Evolutionary conservation across 2,797 vertebrate species (phyloP).

Genomic region (Parotocinclus haroldoi): DNA sequence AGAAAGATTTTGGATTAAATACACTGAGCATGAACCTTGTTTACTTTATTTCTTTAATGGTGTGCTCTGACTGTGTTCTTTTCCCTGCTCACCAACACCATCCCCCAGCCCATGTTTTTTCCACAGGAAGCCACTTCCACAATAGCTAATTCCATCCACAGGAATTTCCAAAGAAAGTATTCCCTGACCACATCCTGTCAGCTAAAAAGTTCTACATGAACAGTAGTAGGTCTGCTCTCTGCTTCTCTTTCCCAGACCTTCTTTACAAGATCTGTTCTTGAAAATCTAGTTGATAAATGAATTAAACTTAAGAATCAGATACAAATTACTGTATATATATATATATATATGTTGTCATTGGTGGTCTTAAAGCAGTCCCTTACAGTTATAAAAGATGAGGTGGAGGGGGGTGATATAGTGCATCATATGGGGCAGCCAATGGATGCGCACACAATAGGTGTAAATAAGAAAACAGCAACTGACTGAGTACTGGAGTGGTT

Average conservation of each 20-base stretch:
- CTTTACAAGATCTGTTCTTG: too few relatives aligned
- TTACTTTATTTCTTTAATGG: not conserved
- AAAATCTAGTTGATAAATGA: too few relatives aligned
- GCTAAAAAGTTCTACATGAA: constrained; percentile 33
- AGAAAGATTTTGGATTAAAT: constrained; percentile 1
- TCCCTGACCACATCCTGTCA: constrained; percentile 17
- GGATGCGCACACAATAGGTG: not conserved
- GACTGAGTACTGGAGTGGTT: not conserved
- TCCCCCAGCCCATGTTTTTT: not conserved
- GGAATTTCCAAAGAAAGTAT: constrained; percentile 18
- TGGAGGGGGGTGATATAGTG: too few relatives aligned
- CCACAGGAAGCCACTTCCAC: not conserved
- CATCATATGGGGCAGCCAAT: too few relatives aligned
- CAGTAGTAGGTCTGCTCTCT: not conserved
- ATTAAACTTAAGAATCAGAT: too few relatives aligned
- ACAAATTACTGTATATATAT: too few relatives aligned
- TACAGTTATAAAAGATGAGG: too few relatives aligned
- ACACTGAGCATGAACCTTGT: not conserved
- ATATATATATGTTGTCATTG: too few relatives aligned
- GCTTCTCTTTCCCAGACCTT: not conserved
- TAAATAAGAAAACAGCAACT: not conserved
- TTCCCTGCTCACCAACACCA: not conserved
- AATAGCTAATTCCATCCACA: constrained; percentile 24
- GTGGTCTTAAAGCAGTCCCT: too few relatives aligned
- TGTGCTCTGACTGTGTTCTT: not conserved